Base-by-base conservation (phyloP, 2,113 vertebrate species). In the Alethe castanea region DNA sequence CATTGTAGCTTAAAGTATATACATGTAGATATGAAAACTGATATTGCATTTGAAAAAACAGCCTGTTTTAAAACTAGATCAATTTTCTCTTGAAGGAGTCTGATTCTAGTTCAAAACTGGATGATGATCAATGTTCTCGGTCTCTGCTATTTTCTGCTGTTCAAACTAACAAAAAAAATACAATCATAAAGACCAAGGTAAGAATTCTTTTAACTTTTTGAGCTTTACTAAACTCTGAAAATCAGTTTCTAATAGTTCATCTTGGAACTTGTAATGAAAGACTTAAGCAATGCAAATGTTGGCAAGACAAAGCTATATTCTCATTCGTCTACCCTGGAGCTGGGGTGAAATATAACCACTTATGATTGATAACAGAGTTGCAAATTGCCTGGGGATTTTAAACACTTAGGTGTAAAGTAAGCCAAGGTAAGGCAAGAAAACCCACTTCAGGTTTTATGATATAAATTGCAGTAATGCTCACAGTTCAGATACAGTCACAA, bases 161-260 rank as follows among this genome's bases (percentile, higher is more conserved):
- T 59, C 95, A 78, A 80, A 91, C 56, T 12, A 94, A 88, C 47
- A 90, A 60, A 79, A 95, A 96, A 71, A 82, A 35, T 47, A 50
- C 3, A 3, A 24, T 35, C 59, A 22, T 88, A 28, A 98, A 77
- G 61, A 94, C 95, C 36, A 97, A 98, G 98, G 98, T 98, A 97
- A 96, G 88, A 83, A 61, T 64, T 82, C 19, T 83, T 87, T 57
- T 45, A 77, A 80, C 19, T 89, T 84, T 71, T 62, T n/a, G 26
- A 56, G 12, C 23, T 84, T 29, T 47, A 45, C 8, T 92, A 44
- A 83, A 48, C 15, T 36, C 19, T 70, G 38, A 62, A 83, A 85
- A 59, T 29, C 5, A 36, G 1, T 19, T 79, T 76, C 35, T 71
- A 4, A 14, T 81, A 45, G 23, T 45, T 85, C 6, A 54, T 84